These are phyloP conservation scores for Chitala chitala DNA, from an alignment of 2,113 vertebrate species.

Conservation along the genomic window DNA sequence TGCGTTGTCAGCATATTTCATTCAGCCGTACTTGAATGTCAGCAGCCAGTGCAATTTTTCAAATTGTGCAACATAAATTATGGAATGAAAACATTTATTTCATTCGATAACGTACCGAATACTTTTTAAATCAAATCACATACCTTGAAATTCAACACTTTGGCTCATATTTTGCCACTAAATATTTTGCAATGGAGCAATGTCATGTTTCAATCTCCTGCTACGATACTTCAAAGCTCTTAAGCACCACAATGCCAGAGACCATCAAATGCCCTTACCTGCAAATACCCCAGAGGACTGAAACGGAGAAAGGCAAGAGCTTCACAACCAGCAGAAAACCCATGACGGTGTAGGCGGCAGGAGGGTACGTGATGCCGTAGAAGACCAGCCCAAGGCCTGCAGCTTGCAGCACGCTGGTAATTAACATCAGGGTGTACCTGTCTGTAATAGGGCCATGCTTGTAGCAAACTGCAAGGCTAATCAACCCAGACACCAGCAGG, in stretches of 20 bases:
- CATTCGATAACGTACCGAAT: too few species aligned
- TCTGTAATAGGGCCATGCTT: conserved; percentile 52
- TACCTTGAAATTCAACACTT: background rate
- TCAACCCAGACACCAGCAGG: conserved; percentile 48
- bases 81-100: too few species aligned
- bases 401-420: conserved; percentile 42
- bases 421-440: conserved; percentile 44
- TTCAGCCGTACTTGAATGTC: too few species aligned
- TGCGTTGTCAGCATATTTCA: too few species aligned
- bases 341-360: conserved; percentile 47
- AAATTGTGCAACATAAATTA: too few species aligned
- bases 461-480: conserved; percentile 65
- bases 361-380: conserved; percentile 52
- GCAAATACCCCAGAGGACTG: conserved; percentile 36
- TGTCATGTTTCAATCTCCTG: too few species aligned
- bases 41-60: too few species aligned
- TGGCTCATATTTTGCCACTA: background rate
- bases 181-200: too few species aligned
- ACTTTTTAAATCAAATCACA: too few species aligned
- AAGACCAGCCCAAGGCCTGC: conserved; percentile 60
- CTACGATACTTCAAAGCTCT: too few species aligned
- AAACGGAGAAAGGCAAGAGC: conserved; percentile 37
- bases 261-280: conserved; percentile 42
- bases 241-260: background rate
- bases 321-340: conserved; percentile 46